Conservation (phyloP, 2,888 invertebrate genomes). For the Erebia epiphron region DNA sequence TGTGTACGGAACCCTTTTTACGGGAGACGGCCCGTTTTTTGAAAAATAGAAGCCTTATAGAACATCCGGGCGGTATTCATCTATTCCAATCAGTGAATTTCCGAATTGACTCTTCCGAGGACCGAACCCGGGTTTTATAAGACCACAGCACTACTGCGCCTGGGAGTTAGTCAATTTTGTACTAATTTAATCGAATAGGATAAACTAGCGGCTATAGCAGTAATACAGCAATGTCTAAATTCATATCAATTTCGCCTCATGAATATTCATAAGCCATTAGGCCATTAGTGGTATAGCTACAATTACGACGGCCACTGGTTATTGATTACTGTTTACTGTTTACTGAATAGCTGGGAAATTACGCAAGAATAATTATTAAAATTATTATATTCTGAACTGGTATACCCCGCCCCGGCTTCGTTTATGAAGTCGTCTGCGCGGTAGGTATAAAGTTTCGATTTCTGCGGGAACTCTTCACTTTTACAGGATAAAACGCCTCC, state of each 20-base stretch:
- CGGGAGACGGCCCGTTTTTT: no score
- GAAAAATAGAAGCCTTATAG: no score
- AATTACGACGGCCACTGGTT: conserved; percentile 1
- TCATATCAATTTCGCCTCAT: conserved; percentile 19
- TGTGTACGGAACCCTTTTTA: no score
- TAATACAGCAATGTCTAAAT: conserved; percentile 16
- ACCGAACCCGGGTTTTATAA: neutral
- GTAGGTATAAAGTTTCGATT: no score
- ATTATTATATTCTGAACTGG: neutral
- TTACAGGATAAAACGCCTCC: no score
- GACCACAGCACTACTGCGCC: neutral
- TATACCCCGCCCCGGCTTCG: no score
- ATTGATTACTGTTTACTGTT: conserved; percentile 12
- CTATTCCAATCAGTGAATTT: no score
- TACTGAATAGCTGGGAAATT: neutral
- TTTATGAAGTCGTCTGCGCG: no score
- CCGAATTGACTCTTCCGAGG: no score
- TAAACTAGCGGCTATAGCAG: neutral
- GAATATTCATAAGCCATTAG: conserved; percentile 23
- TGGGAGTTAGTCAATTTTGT: neutral
- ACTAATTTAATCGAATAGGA: neutral
- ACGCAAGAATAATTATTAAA: neutral
- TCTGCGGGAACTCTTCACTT: no score
- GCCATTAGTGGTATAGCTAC: conserved; percentile 12
- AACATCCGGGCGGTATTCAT: no score